These are phyloP conservation scores for Mizuhopecten yessoensis DNA, from an alignment of 1,140 invertebrate species.

Conservation along the genomic window DNA sequence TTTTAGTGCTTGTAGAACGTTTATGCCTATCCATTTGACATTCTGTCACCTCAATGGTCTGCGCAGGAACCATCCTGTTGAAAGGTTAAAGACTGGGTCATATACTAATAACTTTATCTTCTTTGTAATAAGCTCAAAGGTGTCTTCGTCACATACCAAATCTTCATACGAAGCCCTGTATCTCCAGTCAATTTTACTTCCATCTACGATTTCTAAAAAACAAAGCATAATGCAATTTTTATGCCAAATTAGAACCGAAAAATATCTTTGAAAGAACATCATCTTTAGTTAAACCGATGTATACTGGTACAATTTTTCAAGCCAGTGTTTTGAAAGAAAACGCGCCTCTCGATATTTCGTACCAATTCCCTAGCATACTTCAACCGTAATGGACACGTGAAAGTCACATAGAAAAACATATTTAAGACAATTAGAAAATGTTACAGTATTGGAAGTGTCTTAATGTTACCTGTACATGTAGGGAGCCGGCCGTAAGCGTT, in stretches of 20 bases:
- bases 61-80: not conserved
- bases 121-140: not conserved
- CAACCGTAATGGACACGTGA: too few species aligned
- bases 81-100: conserved; percentile 1
- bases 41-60: not conserved
- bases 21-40: not conserved
- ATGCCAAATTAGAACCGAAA: too few species aligned
- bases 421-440: too few species aligned
- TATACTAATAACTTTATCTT: not conserved
- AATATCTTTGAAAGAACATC: too few species aligned
- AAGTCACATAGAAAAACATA: too few species aligned
- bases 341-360: too few species aligned
- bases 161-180: conserved; percentile 40
- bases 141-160: not conserved
- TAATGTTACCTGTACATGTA: conserved; percentile 48
- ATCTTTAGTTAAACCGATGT: not conserved
- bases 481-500: conserved; percentile 55
- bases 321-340: too few species aligned
- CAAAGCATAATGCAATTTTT: too few species aligned
- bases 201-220: not conserved
- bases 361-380: too few species aligned
- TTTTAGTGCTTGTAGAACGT: not conserved
- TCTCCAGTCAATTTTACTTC: not conserved
- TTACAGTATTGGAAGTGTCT: not conserved
- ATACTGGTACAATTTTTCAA: not conserved